A percentile compares a stretch with the other conserved stretches of the same genome.
Conservation (phyloP, 2,888 invertebrate genomes). For the Ellobium chinense region DNA sequence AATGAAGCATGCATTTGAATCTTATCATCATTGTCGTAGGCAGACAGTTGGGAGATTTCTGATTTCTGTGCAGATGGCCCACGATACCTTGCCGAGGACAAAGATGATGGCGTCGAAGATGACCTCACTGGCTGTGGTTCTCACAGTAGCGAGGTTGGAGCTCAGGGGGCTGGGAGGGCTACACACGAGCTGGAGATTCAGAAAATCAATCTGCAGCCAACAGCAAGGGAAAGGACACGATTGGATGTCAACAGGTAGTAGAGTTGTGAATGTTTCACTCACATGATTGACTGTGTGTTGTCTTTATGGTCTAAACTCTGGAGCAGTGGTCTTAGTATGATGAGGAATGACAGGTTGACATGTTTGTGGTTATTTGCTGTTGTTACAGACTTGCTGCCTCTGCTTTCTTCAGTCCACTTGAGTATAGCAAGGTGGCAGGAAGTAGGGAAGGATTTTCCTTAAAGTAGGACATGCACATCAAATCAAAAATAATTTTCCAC, state of each 20-base stretch:
- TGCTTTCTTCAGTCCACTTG: too few relatives aligned
- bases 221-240: slow-evolving; percentile 6
- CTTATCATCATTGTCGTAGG: background rate
- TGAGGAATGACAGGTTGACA: too few relatives aligned
- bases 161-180: background rate
- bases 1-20: background rate
- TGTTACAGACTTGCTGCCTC: too few relatives aligned
- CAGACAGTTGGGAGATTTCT: background rate
- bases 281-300: background rate
- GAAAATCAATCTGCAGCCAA: slow-evolving; percentile 68
- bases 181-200: slow-evolving; percentile 45
- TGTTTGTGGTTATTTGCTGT: too few relatives aligned
- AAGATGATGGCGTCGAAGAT: slow-evolving; percentile 45
- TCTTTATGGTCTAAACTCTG: too few relatives aligned
- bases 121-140: background rate
- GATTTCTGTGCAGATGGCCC: slow-evolving; percentile 31
- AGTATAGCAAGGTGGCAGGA: too few relatives aligned
- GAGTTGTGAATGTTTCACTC: background rate
- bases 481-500: too few relatives aligned
- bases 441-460: too few relatives aligned
- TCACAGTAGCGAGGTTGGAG: background rate
- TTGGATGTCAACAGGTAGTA: slow-evolving; percentile 55
- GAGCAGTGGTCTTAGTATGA: too few relatives aligned
- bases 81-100: slow-evolving; percentile 18
- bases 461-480: too few relatives aligned